These are phyloP conservation scores for Mythimna impura DNA, from an alignment of 2,888 invertebrate species.

Conservation along the genomic window DNA sequence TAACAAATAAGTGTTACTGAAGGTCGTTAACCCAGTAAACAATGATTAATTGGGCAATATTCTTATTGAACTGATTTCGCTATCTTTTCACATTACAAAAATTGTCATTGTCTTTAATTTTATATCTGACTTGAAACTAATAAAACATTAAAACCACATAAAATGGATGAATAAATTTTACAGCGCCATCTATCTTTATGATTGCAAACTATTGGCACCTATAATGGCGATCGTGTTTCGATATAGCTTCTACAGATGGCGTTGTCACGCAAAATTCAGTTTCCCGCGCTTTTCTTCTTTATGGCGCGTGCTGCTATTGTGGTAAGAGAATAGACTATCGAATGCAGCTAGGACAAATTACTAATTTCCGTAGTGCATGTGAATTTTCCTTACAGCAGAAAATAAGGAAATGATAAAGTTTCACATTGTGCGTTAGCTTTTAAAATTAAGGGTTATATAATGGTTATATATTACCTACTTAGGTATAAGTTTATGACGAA, in stretches of 20 bases:
- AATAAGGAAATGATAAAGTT: not conserved
- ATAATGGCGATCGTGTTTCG: not conserved
- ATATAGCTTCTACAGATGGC: constrained; percentile 37
- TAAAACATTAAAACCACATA: not conserved
- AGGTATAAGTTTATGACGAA: not conserved
- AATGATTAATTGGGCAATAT: not conserved
- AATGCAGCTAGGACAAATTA: not conserved
- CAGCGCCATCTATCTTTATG: constrained; percentile 47
- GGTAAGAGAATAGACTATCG: not conserved
- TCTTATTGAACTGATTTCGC: not conserved
- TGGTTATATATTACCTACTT: not conserved
- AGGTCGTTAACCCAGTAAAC: constrained; percentile 21
- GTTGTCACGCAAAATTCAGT: not conserved
- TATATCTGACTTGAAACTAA: too few relatives aligned
- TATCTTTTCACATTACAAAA: not conserved
- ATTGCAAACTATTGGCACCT: not conserved
- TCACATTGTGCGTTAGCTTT: not conserved
- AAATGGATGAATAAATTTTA: not conserved
- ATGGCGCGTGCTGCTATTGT: not conserved
- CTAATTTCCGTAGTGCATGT: not conserved
- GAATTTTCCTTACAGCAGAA: not conserved
- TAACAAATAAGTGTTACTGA: constrained; percentile 8
- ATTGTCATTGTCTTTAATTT: not conserved
- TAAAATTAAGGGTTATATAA: not conserved
- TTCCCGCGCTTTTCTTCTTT: constrained; percentile 21